phyloP scores from a whole-genome alignment of 1,140 invertebrate species.

The Micrasema minimum region DNA sequence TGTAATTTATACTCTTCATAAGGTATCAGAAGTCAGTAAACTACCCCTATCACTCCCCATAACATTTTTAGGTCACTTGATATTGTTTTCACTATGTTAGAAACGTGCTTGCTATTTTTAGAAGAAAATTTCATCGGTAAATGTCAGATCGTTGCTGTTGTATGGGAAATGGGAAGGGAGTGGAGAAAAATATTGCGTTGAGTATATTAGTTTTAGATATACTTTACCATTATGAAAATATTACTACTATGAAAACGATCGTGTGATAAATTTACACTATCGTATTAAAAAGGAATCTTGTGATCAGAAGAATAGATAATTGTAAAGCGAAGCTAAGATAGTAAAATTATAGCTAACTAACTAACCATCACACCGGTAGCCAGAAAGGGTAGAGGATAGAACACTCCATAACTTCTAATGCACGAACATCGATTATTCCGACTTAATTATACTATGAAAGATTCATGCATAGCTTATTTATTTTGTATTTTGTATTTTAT shows the following conservation, averaged over 20 bases:
- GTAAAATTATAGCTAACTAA: no score
- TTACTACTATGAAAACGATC: neutral
- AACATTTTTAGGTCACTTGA: conserved; percentile 55
- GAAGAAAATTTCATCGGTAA: conserved; percentile 54
- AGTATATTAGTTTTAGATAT: conserved; percentile 4
- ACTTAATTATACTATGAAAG: no score
- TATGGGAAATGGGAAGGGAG: conserved; percentile 40
- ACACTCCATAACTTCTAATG: no score
- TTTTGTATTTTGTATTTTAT: no score
- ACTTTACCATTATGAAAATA: conserved; percentile 21
- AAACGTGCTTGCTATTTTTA: conserved; percentile 55
- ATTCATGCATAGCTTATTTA: no score
- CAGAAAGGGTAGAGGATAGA: no score
- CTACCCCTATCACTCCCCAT: conserved; percentile 51
- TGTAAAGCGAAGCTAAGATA: no score
- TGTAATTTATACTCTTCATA: conserved; percentile 53
- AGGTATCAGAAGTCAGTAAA: conserved; percentile 54
- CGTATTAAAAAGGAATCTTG: no score
- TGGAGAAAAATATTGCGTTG: conserved; percentile 21
- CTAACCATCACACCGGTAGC: no score
- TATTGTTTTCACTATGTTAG: conserved; percentile 56
- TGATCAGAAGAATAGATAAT: no score
- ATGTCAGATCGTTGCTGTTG: conserved; percentile 50
- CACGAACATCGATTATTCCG: no score
- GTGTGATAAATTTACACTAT: no score